Evolutionary conservation across 2,888 invertebrate species (phyloP).

Genomic region (Microdon myrmicae): DNA sequence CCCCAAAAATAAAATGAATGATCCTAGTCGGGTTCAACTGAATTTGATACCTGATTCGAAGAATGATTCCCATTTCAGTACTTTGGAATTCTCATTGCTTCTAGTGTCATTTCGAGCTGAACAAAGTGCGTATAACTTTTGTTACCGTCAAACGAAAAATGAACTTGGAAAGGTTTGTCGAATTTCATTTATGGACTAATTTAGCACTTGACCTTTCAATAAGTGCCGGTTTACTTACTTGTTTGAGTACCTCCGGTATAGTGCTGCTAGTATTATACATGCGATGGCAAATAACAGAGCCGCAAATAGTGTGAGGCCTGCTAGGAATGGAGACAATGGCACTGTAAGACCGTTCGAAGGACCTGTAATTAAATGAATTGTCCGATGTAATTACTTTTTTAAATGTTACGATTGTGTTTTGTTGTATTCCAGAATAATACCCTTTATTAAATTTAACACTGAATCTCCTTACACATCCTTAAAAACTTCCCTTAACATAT

Average conservation of each 20-base stretch:
- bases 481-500: too few species aligned
- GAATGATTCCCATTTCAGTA: slow-evolving; percentile 37
- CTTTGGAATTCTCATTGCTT: background rate
- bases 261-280: slow-evolving; percentile 79
- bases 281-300: slow-evolving; percentile 80
- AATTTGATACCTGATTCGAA: slow-evolving; percentile 48
- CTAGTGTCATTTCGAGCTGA: too few species aligned
- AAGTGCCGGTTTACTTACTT: slow-evolving; percentile 64
- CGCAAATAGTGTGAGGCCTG: slow-evolving; percentile 81
- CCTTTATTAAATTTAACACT: too few species aligned
- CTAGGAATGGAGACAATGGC: slow-evolving; percentile 79
- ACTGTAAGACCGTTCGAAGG: slow-evolving; percentile 72
- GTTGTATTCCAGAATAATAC: too few species aligned
- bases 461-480: too few species aligned
- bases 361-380: slow-evolving; percentile 68
- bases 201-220: background rate
- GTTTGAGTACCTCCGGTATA: slow-evolving; percentile 74
- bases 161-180: slow-evolving; percentile 1
- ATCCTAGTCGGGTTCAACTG: slow-evolving; percentile 9
- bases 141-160: too few species aligned
- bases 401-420: slow-evolving; percentile 8
- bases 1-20: background rate
- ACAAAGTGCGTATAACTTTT: too few species aligned
- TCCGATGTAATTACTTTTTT: background rate
- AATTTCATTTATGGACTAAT: slow-evolving; percentile 1